Conservation (phyloP, 1,140 invertebrate genomes). For the Varroa destructor region DNA sequence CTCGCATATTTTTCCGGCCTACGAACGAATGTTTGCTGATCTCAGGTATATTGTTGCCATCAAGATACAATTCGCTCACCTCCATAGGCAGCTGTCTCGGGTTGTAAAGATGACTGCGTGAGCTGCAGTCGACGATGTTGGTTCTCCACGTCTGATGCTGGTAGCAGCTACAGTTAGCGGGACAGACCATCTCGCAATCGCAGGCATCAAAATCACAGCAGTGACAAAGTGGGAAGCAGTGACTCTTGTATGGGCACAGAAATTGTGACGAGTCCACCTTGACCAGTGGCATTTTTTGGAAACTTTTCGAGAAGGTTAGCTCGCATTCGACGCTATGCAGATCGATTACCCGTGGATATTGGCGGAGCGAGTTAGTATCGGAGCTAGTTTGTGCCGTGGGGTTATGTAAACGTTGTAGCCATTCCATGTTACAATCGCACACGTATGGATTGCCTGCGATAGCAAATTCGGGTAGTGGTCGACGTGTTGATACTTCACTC, state of each 20-base stretch:
- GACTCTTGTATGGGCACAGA: constrained; percentile 75
- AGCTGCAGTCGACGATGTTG: constrained; percentile 78
- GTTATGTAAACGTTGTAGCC: constrained; percentile 64
- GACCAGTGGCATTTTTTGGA: constrained; percentile 52
- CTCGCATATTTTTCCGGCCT: constrained; percentile 68
- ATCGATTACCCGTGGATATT: constrained; percentile 77
- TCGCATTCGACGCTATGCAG: constrained; percentile 78
- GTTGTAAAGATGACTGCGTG: constrained; percentile 57
- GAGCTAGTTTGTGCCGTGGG: constrained; percentile 30
- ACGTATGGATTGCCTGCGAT: constrained; percentile 72
- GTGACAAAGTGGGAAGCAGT: constrained; percentile 79
- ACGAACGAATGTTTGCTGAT: constrained; percentile 77
- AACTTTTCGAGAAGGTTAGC: constrained; percentile 55
- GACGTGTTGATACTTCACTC: constrained; percentile 49
- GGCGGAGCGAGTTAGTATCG: constrained; percentile 44
- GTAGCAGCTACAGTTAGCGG: constrained; percentile 79
- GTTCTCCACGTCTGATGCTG: constrained; percentile 83
- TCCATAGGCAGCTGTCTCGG: constrained; percentile 81
- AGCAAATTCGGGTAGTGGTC: constrained; percentile 64
- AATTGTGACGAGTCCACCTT: constrained; percentile 73
- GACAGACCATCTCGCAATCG: constrained; percentile 88
- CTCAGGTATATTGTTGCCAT: constrained; percentile 72
- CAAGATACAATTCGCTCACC: constrained; percentile 77
- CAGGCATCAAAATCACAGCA: constrained; percentile 89
- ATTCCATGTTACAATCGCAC: constrained; percentile 77